Conservation (phyloP, 2,797 vertebrate genomes). For the Anniella stebbinsi region DNA sequence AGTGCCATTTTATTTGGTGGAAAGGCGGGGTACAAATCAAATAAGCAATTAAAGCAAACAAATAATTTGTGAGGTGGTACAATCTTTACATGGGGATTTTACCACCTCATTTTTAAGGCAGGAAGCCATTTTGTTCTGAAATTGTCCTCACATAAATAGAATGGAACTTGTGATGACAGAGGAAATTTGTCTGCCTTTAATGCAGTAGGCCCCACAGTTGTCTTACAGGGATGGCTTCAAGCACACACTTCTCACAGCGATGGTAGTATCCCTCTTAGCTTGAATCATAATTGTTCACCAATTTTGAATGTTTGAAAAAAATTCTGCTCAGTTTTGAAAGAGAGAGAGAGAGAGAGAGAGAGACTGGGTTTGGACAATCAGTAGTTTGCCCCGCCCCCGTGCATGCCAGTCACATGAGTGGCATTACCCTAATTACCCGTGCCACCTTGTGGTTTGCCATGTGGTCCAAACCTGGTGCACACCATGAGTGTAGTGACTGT, state of each 20-base stretch:
- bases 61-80: not conserved
- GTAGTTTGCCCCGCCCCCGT: no score
- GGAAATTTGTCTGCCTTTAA: not conserved
- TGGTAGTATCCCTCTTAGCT: not conserved
- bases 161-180: not conserved
- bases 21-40: no score
- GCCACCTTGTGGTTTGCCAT: no score
- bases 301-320: not conserved
- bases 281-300: not conserved
- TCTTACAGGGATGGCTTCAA: not conserved
- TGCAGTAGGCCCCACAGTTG: not conserved
- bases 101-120: not conserved
- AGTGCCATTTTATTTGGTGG: no score
- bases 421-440: no score
- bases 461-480: no score
- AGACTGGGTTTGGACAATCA: no score
- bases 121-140: not conserved
- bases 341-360: no score
- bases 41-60: no score
- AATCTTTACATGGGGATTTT: not conserved
- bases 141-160: not conserved
- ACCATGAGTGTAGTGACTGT: no score
- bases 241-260: not conserved
- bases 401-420: no score
- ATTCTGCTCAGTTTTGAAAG: no score